Percentiles rank a stretch among this genome's conserved stretches.
phyloP scores from a whole-genome alignment of 2,113 vertebrate species.

The Alces alces region DNA sequence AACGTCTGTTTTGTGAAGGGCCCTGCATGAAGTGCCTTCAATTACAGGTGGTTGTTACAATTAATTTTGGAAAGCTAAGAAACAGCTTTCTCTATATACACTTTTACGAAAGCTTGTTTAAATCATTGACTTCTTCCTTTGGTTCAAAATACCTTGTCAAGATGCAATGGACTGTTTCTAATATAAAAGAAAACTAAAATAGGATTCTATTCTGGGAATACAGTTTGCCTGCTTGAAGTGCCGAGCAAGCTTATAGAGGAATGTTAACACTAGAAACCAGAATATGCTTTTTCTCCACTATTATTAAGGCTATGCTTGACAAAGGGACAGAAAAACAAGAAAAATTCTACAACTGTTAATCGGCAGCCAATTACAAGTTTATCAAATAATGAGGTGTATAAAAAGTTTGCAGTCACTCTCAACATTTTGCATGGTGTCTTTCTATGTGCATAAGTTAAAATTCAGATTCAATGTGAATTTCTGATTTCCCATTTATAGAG shows the following conservation, averaged over 20 bases:
- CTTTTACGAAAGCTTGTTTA: constrained; percentile 53
- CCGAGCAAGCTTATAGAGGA: neutral
- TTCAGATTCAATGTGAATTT: neutral
- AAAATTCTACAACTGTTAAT: neutral
- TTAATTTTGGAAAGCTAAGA: constrained; percentile 35
- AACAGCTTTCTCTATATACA: constrained; percentile 19
- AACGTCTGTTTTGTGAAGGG: neutral
- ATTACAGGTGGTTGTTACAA: constrained; percentile 30
- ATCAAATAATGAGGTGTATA: neutral
- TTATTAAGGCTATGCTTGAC: neutral
- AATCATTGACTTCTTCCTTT: constrained; percentile 53
- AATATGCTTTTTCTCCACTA: neutral
- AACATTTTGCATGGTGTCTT: neutral
- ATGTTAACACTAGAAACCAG: neutral
- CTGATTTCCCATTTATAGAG: constrained; percentile 26
- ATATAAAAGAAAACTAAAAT: constrained; percentile 53
- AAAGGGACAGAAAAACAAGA: neutral
- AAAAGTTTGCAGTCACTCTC: neutral
- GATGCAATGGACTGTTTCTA: constrained; percentile 24
- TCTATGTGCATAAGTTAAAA: neutral
- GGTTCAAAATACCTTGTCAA: constrained; percentile 46
- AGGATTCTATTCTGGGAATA: constrained; percentile 1
- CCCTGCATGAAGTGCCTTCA: constrained; percentile 2
- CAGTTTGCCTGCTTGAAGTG: neutral
- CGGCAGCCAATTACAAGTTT: neutral